These are phyloP conservation scores for Diplodus sargus DNA, from an alignment of 2,797 vertebrate species.

Conservation along the genomic window DNA sequence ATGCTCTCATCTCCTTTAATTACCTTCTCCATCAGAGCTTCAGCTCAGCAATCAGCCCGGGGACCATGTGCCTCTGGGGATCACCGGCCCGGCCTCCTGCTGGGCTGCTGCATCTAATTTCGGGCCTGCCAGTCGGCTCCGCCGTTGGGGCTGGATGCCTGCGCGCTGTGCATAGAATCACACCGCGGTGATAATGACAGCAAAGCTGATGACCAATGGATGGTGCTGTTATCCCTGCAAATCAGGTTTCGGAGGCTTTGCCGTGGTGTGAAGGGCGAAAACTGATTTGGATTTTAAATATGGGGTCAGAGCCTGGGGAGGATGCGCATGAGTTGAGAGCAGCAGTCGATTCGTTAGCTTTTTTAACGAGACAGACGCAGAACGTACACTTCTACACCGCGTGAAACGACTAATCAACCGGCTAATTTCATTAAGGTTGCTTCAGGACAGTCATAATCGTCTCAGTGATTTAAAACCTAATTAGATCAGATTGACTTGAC, in stretches of 20 bases:
- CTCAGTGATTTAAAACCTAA: conserved; percentile 60
- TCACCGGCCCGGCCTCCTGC: conserved; percentile 38
- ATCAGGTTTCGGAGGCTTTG: conserved; percentile 18
- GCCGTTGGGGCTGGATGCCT: conserved; percentile 28
- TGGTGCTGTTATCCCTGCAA: conserved; percentile 35
- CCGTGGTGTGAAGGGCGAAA: conserved; percentile 42
- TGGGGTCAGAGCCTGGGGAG: conserved; percentile 43
- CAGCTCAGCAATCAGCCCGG: conserved; percentile 61
- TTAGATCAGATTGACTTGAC: conserved; percentile 51
- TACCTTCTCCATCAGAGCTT: conserved; percentile 77
- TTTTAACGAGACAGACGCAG: conserved; percentile 60
- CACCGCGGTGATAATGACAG: conserved; percentile 17
- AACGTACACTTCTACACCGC: conserved; percentile 37
- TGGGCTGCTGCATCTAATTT: conserved; percentile 56
- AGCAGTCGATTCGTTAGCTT: conserved; percentile 50
- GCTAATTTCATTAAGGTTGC: conserved; percentile 69
- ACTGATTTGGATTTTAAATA: conserved; percentile 41
- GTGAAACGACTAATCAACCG: conserved; percentile 68
- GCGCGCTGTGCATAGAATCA: background rate
- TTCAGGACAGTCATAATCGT: conserved; percentile 68
- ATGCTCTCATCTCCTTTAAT: conserved; percentile 77
- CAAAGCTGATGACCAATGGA: conserved; percentile 38
- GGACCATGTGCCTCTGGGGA: conserved; percentile 56
- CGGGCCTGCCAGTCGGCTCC: conserved; percentile 19
- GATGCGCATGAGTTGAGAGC: conserved; percentile 23